Conservation (phyloP, 1,140 invertebrate genomes). For the Heliothis subflexa region DNA sequence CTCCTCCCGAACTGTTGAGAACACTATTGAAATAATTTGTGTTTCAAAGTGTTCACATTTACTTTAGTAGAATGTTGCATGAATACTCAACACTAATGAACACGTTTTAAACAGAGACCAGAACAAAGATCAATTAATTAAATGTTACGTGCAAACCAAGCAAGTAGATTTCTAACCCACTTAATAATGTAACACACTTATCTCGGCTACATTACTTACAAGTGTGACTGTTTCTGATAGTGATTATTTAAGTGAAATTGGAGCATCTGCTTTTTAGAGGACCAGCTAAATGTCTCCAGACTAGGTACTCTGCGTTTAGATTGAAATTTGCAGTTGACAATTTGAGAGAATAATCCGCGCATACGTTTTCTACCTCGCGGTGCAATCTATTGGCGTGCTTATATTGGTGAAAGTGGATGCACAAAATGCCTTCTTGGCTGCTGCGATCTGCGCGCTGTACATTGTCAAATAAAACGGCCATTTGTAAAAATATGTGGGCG, state of each 20-base stretch:
- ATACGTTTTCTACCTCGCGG: slow-evolving; percentile 64
- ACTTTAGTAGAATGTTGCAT: slow-evolving; percentile 20
- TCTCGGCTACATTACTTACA: slow-evolving; percentile 28
- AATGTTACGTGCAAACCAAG: slow-evolving; percentile 40
- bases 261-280: slow-evolving; percentile 6
- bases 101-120: slow-evolving; percentile 15
- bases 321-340: slow-evolving; percentile 51
- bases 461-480: slow-evolving; percentile 57
- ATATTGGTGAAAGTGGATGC: slow-evolving; percentile 79
- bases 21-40: neutral
- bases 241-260: slow-evolving; percentile 22
- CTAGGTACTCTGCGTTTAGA: neutral
- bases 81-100: slow-evolving; percentile 25
- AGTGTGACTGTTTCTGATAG: slow-evolving; percentile 32
- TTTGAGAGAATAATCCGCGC: slow-evolving; percentile 57
- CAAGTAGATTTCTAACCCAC: slow-evolving; percentile 42
- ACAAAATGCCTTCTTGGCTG: slow-evolving; percentile 67
- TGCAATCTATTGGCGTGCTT: slow-evolving; percentile 75
- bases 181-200: slow-evolving; percentile 44
- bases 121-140: slow-evolving; percentile 45
- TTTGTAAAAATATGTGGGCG: slow-evolving; percentile 41
- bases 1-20: neutral
- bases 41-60: slow-evolving; percentile 4
- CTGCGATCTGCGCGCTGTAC: slow-evolving; percentile 53
- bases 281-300: slow-evolving; percentile 5